Evolutionary conservation across 2,797 vertebrate genomes (phyloP), one percentile per base, ranked within the genome.

Genomic region (Hypotaenidia philippensis): DNA sequence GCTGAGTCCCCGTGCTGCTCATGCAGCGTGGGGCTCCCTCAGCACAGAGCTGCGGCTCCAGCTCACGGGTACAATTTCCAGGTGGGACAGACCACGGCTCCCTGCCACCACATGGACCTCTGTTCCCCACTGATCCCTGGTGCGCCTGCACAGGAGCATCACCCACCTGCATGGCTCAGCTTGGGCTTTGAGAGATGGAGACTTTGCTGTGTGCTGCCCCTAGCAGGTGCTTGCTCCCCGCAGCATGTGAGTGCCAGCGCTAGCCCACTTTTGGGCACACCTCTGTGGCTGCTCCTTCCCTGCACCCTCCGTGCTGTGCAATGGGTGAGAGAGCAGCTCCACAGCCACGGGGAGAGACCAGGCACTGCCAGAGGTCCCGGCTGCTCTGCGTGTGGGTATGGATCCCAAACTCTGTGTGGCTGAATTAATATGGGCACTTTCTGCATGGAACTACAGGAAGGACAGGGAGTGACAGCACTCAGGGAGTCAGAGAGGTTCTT

Each of bases 61-160:
- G 47, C 66, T 71, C 32, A 1, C 0, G 14, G 26, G 3, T n/a
- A 19, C 0, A 0, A 31, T 26, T 27, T 32, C 63, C 80, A 83
- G 50, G 79, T 57, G 68, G 86, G 53, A 63, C 47, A 91, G 45
- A 36, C 6, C 38, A 13, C 31, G 15, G 6, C 2, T 57, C 34
- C 34, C n/a, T 17, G n/a, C 23, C 36, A n/a, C 9, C 3, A 20
- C 26, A 63, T 1, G 0, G 60, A 71, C 19, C 25, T 72, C 38
- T 77, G 2, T 2, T 20, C 32, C 66, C 13, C 27, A 11, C 41
- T 0, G 0, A 3, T 18, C 50, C 69, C 80, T 13, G 2, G 49
- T 2, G 1, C 0, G 5, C 4, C 44, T n/a, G 15, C 59, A 31
- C 12, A 3, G 64, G 52, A 74, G 77, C 65, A 50, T 22, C 65